phyloP scores from a whole-genome alignment of 2,888 invertebrate genomes.

The Anodontia alba region DNA sequence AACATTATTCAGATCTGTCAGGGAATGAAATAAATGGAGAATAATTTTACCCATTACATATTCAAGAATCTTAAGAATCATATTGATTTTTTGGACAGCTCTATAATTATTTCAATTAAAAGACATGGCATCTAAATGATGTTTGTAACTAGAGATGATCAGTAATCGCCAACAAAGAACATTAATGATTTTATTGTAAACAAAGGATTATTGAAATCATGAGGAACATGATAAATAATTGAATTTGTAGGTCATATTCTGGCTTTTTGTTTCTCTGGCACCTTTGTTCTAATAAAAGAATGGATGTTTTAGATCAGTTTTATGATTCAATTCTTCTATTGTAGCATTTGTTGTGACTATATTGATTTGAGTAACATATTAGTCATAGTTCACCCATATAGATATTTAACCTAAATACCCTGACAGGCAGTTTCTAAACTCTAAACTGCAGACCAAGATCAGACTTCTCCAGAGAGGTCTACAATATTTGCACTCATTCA shows the following conservation, averaged over 20 bases:
- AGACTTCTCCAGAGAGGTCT: no score
- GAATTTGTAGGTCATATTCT: constrained; percentile 8
- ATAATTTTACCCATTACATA: constrained; percentile 17
- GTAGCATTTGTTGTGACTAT: neutral
- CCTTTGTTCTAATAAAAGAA: neutral
- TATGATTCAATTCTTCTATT: neutral
- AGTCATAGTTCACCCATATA: no score
- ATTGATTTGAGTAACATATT: neutral
- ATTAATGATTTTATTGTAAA: constrained; percentile 1
- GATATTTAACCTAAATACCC: no score
- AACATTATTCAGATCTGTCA: neutral
- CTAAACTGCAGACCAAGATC: no score
- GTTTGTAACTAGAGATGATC: constrained; percentile 6
- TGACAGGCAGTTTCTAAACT: no score
- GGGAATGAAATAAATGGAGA: neutral
- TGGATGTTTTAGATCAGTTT: neutral
- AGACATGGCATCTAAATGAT: constrained; percentile 8
- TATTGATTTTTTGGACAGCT: neutral
- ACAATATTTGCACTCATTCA: no score
- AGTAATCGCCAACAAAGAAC: neutral
- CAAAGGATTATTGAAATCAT: constrained; percentile 5
- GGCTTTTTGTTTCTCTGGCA: neutral
- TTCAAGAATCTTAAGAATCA: constrained; percentile 4
- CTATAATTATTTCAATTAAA: constrained; percentile 17
- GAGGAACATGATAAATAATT: neutral